Evolutionary conservation across 1,140 invertebrate species (phyloP), one percentile per base, ranked within the genome.

Genomic region (Dufourea novaeangliae): DNA sequence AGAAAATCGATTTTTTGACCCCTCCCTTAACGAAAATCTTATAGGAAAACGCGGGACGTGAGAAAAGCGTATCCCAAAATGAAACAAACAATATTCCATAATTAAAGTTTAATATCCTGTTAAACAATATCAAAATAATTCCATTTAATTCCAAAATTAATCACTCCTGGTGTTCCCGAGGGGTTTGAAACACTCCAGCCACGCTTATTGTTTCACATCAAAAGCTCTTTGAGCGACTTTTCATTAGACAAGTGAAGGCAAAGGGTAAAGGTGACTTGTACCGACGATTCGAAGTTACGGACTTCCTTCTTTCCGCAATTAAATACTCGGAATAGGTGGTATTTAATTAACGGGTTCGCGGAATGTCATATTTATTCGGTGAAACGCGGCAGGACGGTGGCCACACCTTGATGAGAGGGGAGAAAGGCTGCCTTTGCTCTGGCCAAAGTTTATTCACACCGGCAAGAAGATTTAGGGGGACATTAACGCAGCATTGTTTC

Each of bases 271-370:
- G 72, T 46, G 52, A 59, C 66, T n/a, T 32, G 27, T 27, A 68
- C 29, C 29, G 41, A 14, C 73, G 64, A 69, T 77, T 71, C 75
- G 32, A 63, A 54, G 68, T 77, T 71, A 52, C 25, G 32, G 41
- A 56, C 67, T 77, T 71, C 29, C 66, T 77, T 62, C 57, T 52
- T 41, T 17, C 46, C 56, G 66, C 75, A 44, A 77, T 77, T 76
- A 77, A 77, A 63, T 71, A 54, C 44, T 20, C 41, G 56, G 29
- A 41, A 54, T 54, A 63, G 64, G 41, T 2, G 25, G 57, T 57
- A 77, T 77, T 77, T 71, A 71, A 77, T 77, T 63, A 77, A 77
- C 75, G 75, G 41, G 22, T 41, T 32, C 17, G 20, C 7, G 68
- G 11, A 46, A 56, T 44, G 67, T 71, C 68, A 69, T 71, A 46